Percentiles rank a stretch among this genome's conserved stretches.
These are phyloP conservation scores for Neotoma lepida DNA, from an alignment of 2,113 vertebrate species.

Conservation along the genomic window DNA sequence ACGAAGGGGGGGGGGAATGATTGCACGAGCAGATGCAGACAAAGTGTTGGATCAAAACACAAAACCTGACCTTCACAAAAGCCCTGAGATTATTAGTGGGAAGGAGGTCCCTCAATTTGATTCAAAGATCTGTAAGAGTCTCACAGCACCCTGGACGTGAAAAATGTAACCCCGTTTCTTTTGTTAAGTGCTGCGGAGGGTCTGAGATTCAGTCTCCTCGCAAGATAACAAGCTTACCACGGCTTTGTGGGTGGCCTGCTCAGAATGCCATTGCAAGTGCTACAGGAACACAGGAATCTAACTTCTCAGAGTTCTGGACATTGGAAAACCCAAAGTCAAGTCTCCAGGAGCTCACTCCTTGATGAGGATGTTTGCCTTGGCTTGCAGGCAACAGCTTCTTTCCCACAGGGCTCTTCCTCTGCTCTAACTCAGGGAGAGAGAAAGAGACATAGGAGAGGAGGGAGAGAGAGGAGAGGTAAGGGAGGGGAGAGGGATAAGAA, in stretches of 20 bases:
- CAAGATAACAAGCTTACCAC: background rate
- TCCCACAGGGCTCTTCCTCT: background rate
- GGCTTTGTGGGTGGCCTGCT: background rate
- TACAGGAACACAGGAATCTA: background rate
- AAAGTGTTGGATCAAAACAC: slow-evolving; percentile 46
- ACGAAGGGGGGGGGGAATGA: slow-evolving; percentile 31
- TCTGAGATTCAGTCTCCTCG: background rate
- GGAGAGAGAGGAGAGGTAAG: accelerated
- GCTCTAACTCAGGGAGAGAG: background rate
- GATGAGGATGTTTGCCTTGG: background rate
- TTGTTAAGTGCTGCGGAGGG: slow-evolving; percentile 7
- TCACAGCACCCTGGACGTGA: background rate
- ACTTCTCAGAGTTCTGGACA: background rate
- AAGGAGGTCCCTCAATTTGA: slow-evolving; percentile 18
- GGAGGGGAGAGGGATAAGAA: background rate
- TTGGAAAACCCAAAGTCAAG: background rate
- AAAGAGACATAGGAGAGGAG: accelerated
- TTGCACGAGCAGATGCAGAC: slow-evolving; percentile 34
- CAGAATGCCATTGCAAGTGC: background rate
- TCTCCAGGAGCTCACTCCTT: background rate
- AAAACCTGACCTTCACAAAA: slow-evolving; percentile 41
- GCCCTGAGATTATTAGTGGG: slow-evolving; percentile 53
- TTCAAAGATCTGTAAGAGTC: slow-evolving; percentile 54
- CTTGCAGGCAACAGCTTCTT: background rate
- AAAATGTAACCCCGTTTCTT: background rate